Percentiles rank a stretch among this genome's conserved stretches.
These are phyloP conservation scores for Otis tarda DNA, from an alignment of 2,113 vertebrate genomes.

Conservation along the genomic window DNA sequence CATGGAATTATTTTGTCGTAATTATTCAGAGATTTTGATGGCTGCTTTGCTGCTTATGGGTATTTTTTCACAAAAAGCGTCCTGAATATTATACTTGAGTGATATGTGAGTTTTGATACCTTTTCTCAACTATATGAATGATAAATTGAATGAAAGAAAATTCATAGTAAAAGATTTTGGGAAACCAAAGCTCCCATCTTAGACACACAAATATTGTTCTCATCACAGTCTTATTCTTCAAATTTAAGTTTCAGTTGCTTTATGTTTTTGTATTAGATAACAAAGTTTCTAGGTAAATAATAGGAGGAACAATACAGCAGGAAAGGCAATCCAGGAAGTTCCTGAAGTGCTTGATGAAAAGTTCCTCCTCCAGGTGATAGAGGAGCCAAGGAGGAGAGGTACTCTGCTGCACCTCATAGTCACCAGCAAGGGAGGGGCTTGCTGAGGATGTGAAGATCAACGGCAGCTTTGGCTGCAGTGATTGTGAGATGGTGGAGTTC, in stretches of 20 bases:
- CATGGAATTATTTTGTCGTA: neutral
- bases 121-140: neutral
- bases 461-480: neutral
- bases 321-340: neutral
- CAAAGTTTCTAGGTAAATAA: neutral
- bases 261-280: neutral
- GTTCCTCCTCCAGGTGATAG: neutral
- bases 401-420: neutral
- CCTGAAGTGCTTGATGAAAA: neutral
- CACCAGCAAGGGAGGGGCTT: neutral
- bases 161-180: neutral
- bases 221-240: neutral
- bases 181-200: neutral
- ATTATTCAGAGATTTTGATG: slow-evolving; percentile 4
- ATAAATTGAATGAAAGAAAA: slow-evolving; percentile 1
- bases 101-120: neutral
- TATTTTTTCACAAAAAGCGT: neutral
- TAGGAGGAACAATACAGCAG: neutral
- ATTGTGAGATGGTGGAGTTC: neutral
- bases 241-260: neutral
- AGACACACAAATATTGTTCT: neutral
- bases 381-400: neutral
- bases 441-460: neutral
- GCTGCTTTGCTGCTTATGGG: neutral
- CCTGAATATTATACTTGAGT: neutral